phyloP scores from a whole-genome alignment of 2,113 vertebrate species.

The Chelonoidis abingdonii region DNA sequence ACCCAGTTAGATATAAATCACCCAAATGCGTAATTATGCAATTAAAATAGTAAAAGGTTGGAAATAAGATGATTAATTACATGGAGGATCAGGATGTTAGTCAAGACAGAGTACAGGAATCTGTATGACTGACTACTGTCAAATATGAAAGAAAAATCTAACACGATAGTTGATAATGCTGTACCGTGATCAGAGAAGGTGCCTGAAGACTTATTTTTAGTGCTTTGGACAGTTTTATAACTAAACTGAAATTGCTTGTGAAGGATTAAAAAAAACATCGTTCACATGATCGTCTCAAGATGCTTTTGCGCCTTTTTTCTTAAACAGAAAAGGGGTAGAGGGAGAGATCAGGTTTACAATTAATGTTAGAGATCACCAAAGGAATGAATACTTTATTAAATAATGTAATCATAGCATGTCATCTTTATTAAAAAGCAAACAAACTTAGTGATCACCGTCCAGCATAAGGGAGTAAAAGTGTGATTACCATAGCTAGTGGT shows the following conservation, averaged over 20 bases:
- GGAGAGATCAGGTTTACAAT: neutral
- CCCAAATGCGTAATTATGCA: neutral
- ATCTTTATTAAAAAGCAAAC: neutral
- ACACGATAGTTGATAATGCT: neutral
- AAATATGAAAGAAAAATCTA: neutral
- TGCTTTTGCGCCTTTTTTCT: neutral
- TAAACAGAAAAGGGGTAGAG: neutral
- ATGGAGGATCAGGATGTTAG: neutral
- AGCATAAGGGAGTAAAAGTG: neutral
- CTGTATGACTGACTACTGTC: neutral
- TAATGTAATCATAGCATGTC: neutral
- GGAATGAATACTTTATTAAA: neutral
- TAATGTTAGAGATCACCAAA: neutral
- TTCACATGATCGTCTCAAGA: neutral
- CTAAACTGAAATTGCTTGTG: neutral
- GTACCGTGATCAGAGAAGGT: neutral
- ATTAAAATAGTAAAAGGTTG: neutral
- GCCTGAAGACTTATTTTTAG: neutral
- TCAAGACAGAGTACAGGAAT: neutral
- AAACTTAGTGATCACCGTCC: neutral
- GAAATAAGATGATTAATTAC: conserved; percentile 25
- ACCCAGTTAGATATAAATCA: neutral
- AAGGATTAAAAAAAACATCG: neutral
- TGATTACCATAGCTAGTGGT: rapidly evolving
- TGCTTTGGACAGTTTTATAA: neutral